Percentiles rank a stretch among this genome's conserved stretches.
phyloP scores from a whole-genome alignment of 1,140 invertebrate genomes.

The Trichoplusia ni region DNA sequence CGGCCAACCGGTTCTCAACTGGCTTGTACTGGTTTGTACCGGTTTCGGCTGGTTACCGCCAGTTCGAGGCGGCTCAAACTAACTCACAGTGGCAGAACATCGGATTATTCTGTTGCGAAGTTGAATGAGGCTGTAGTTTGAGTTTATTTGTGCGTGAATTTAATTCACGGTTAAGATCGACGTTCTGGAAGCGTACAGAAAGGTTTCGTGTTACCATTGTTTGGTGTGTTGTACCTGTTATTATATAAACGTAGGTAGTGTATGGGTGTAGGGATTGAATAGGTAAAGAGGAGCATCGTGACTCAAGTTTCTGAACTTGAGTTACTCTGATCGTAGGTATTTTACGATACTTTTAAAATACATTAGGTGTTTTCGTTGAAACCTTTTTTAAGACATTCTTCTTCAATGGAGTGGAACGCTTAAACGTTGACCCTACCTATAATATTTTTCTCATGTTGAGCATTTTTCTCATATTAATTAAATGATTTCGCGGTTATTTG shows the following conservation, averaged over 20 bases:
- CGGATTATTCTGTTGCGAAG: conserved; percentile 11
- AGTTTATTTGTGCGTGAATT: conserved; percentile 23
- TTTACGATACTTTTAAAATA: no score
- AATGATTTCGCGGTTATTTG: no score
- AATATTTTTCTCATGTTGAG: no score
- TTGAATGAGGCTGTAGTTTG: not conserved
- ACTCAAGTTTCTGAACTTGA: no score
- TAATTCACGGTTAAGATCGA: conserved; percentile 4
- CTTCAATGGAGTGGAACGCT: no score
- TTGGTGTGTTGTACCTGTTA: not conserved
- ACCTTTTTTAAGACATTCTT: no score
- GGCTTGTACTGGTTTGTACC: conserved; percentile 9
- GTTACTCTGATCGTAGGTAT: no score
- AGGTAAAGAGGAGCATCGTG: no score
- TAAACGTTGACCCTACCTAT: no score
- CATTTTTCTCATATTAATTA: no score
- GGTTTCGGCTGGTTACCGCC: conserved; percentile 30
- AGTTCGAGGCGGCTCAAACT: conserved; percentile 21
- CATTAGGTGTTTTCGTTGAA: no score
- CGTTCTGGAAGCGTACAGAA: not conserved
- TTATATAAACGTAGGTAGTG: not conserved
- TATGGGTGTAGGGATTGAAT: not conserved
- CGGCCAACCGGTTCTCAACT: not conserved
- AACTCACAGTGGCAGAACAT: conserved; percentile 16
- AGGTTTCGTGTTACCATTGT: not conserved